These are phyloP conservation scores for Calameuta filiformis DNA, from an alignment of 2,888 invertebrate species.

Conservation along the genomic window DNA sequence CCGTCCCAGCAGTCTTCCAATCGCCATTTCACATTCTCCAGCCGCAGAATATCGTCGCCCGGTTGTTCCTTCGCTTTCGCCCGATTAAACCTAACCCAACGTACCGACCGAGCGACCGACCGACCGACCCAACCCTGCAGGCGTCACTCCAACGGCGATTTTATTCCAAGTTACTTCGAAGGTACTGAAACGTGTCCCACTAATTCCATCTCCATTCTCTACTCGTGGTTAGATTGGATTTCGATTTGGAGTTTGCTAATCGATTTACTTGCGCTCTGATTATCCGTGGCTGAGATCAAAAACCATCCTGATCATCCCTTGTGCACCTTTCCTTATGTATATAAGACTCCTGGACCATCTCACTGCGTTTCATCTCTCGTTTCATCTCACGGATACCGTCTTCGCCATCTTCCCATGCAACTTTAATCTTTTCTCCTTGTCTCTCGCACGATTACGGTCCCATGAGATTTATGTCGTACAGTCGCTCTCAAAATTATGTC, in stretches of 20 bases:
- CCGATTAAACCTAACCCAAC: background rate
- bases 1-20: background rate
- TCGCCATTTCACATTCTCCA: background rate
- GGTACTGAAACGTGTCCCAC: too few species aligned
- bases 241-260: background rate
- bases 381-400: background rate
- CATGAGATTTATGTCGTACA: too few species aligned
- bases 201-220: too few species aligned
- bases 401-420: too few species aligned
- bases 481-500: too few species aligned
- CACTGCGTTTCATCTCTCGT: background rate
- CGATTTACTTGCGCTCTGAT: background rate
- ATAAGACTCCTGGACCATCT: background rate
- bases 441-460: too few species aligned
- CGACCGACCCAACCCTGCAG: too few species aligned
- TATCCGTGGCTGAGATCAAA: background rate
- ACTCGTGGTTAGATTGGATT: too few species aligned
- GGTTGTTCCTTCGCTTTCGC: background rate
- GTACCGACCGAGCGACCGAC: too few species aligned
- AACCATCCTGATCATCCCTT: background rate
- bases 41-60: background rate
- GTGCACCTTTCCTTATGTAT: background rate
- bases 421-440: too few species aligned
- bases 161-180: too few species aligned
- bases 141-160: too few species aligned